Percentiles rank a stretch among this genome's conserved stretches.
Evolutionary conservation across 2,888 invertebrate species (phyloP).

Genomic region (Drosophila hamatofila): DNA sequence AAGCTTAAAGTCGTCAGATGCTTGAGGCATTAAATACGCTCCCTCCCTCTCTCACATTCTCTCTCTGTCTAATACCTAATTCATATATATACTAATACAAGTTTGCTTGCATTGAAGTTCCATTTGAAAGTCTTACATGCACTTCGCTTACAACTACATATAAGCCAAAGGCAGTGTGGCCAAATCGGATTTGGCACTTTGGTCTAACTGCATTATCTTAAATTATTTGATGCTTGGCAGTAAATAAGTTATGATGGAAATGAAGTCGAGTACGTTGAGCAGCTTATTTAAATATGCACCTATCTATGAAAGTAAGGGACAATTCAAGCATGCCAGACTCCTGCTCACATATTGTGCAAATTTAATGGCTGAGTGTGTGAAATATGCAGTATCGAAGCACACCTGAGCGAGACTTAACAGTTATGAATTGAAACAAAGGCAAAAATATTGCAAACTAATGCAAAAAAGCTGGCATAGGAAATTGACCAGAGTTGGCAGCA

Average conservation of each 20-base stretch:
- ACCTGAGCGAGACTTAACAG: constrained; percentile 16
- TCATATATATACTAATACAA: background rate
- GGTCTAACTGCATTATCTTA: constrained; percentile 54
- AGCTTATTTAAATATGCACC: constrained; percentile 16
- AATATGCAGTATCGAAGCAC: constrained; percentile 13
- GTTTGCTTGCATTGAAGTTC: background rate
- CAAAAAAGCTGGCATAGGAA: constrained; percentile 18
- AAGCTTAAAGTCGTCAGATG: background rate
- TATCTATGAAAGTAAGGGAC: too few relatives aligned
- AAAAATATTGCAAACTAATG: constrained; percentile 38
- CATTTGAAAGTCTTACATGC: constrained; percentile 21
- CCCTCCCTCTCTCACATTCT: background rate
- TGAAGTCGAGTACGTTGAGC: constrained; percentile 26
- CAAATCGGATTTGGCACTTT: constrained; percentile 75
- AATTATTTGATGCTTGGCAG: constrained; percentile 63
- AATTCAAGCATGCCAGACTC: too few relatives aligned
- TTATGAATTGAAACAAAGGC: constrained; percentile 50
- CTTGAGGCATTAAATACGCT: constrained; percentile 33
- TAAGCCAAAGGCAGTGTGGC: constrained; percentile 13
- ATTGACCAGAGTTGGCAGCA: constrained; percentile 28
- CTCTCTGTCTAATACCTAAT: background rate
- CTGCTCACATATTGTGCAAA: constrained; percentile 33
- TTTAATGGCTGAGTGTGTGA: constrained; percentile 54
- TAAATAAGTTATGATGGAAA: constrained; percentile 58
- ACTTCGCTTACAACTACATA: background rate